phyloP scores from a whole-genome alignment of 2,888 invertebrate genomes.

The Onchidella celtica region DNA sequence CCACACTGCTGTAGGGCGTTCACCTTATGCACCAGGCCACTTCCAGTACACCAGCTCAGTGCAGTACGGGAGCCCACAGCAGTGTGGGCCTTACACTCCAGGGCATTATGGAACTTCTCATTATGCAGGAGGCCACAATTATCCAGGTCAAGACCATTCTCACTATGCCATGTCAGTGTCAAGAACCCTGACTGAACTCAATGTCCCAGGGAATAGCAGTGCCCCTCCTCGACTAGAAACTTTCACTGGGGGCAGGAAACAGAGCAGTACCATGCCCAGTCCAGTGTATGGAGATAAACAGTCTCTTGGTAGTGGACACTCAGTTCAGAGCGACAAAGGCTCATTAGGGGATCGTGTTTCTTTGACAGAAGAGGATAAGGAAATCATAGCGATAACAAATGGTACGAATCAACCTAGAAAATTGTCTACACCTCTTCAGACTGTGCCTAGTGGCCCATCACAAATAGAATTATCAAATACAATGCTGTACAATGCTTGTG shows the following conservation, averaged over 20 bases:
- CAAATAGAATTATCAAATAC: slow-evolving; percentile 16
- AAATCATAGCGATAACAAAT: slow-evolving; percentile 46
- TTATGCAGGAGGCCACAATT: background rate
- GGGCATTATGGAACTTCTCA: slow-evolving; percentile 21
- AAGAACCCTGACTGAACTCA: slow-evolving; percentile 42
- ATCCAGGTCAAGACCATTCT: background rate
- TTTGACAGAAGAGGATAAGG: slow-evolving; percentile 44
- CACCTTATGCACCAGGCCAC: slow-evolving; percentile 36
- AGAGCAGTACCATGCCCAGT: background rate
- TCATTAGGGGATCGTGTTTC: slow-evolving; percentile 37
- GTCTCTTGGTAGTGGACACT: background rate
- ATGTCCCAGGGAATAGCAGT: slow-evolving; percentile 5
- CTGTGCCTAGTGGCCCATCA: slow-evolving; percentile 11
- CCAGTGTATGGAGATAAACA: slow-evolving; percentile 15
- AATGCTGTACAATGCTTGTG: slow-evolving; percentile 14
- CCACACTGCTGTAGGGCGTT: background rate
- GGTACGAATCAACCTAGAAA: slow-evolving; percentile 36
- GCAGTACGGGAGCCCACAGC: background rate
- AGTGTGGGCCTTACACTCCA: background rate
- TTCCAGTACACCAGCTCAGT: background rate
- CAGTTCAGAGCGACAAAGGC: slow-evolving; percentile 2
- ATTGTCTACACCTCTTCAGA: slow-evolving; percentile 18
- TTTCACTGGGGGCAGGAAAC: background rate
- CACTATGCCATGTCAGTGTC: slow-evolving; percentile 35
- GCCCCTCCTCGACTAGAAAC: slow-evolving; percentile 8